These are phyloP conservation scores for Phenganax marumi DNA, from an alignment of 92 coral and sea anemone genomes.

Conservation along the genomic window DNA sequence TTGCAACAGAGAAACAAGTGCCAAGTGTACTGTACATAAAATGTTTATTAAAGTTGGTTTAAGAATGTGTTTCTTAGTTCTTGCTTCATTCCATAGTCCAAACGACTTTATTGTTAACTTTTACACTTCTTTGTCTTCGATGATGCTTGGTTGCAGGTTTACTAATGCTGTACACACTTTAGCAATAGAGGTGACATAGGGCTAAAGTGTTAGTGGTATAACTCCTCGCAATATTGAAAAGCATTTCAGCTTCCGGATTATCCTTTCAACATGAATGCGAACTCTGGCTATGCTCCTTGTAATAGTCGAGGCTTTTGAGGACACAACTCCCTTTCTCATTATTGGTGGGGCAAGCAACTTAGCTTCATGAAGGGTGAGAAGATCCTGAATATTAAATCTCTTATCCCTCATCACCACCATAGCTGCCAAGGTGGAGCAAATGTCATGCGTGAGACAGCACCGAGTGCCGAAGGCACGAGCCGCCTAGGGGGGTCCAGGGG, in stretches of 20 bases:
- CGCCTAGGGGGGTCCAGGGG: no score
- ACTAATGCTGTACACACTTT: background rate
- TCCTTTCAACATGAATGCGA: constrained; percentile 72
- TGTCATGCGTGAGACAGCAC: no score
- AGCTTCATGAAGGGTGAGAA: constrained; percentile 56
- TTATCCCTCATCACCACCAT: no score
- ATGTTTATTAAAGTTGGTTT: no score
- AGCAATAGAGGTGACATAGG: background rate
- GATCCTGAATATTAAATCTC: constrained; percentile 59
- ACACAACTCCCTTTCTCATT: constrained; percentile 61
- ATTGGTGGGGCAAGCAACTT: constrained; percentile 61
- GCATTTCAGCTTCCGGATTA: constrained; percentile 60
- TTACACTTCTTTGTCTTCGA: background rate
- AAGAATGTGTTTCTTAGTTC: no score
- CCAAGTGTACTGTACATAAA: no score
- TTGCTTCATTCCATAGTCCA: no score
- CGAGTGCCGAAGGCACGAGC: no score
- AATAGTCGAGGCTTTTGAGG: constrained; percentile 71
- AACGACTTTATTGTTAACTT: no score
- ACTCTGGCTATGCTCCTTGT: constrained; percentile 67
- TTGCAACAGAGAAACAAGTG: no score
- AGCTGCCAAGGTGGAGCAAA: no score
- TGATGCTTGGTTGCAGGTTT: constrained; percentile 1
- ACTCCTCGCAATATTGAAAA: constrained; percentile 44
- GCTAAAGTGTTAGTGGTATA: background rate